phyloP scores from a whole-genome alignment of 2,797 vertebrate genomes.

The Sebastes steindachneri region DNA sequence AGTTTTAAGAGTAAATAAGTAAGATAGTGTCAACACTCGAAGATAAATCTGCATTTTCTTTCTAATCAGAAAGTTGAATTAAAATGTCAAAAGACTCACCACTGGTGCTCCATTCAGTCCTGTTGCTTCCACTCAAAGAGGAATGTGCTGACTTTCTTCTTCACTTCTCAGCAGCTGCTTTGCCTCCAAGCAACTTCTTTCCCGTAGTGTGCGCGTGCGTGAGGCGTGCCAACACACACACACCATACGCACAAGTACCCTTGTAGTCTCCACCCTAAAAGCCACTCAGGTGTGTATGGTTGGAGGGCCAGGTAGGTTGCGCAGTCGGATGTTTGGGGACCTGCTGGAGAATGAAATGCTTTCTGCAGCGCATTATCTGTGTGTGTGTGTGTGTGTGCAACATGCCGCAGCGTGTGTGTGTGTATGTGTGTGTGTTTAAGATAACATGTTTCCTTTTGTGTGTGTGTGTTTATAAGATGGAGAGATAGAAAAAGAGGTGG shows the following conservation, averaged over 20 bases:
- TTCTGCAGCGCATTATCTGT: background rate
- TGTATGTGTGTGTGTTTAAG: background rate
- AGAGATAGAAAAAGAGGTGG: background rate
- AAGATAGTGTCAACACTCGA: background rate
- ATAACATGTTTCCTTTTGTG: background rate
- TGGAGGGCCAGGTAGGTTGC: background rate
- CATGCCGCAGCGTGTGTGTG: no score
- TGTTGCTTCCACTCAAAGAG: background rate
- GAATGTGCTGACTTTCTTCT: constrained; percentile 42
- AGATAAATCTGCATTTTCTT: background rate
- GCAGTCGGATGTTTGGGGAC: background rate
- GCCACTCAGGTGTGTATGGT: background rate
- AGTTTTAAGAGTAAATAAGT: background rate
- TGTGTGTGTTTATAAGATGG: background rate
- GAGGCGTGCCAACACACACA: background rate
- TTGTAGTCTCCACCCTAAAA: background rate
- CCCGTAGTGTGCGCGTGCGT: background rate
- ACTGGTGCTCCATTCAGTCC: background rate
- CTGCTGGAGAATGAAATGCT: background rate
- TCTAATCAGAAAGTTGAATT: background rate
- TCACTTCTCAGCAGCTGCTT: constrained; percentile 5
- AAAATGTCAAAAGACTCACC: constrained; percentile 49
- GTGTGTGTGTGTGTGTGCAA: background rate
- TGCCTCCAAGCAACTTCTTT: background rate
- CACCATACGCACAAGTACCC: background rate